Percentiles rank a stretch among this genome's conserved stretches.
Conservation (phyloP, 37 sponge, comb jelly and placozoan species). For the Corticium candelabrum region DNA sequence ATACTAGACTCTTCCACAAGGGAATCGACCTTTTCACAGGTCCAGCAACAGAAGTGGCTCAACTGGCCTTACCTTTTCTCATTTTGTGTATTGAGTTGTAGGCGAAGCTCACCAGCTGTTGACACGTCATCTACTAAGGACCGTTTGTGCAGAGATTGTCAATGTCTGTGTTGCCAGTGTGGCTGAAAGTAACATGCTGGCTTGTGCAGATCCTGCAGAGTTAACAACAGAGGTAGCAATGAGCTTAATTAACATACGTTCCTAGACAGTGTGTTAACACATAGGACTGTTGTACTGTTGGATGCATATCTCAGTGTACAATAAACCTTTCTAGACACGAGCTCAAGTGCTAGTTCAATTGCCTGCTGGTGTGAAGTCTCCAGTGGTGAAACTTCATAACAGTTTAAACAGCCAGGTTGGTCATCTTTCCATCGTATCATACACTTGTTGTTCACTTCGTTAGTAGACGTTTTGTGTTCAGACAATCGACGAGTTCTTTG, state of each 20-base stretch:
- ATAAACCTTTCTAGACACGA: too few relatives aligned
- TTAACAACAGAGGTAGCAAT: not conserved
- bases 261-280: not conserved
- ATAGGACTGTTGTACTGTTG: too few relatives aligned
- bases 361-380: not conserved
- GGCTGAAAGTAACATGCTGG: not conserved
- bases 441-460: not conserved
- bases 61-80: too few relatives aligned
- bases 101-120: not conserved
- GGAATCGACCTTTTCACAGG: constrained; percentile 60
- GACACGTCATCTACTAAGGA: not conserved
- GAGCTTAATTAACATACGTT: not conserved
- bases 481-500: not conserved
- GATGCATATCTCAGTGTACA: too few relatives aligned
- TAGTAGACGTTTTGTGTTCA: not conserved
- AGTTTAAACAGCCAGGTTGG: not conserved
- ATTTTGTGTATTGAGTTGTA: too few relatives aligned
- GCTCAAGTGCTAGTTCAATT: not conserved
- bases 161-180: not conserved
- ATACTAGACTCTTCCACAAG: constrained; percentile 45
- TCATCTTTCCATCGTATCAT: not conserved
- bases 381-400: not conserved
- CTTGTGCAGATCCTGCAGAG: not conserved
- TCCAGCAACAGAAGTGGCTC: not conserved
- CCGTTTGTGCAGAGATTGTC: not conserved